These are phyloP conservation scores for Nomada ferruginata DNA, from an alignment of 2,888 invertebrate species.

Conservation along the genomic window DNA sequence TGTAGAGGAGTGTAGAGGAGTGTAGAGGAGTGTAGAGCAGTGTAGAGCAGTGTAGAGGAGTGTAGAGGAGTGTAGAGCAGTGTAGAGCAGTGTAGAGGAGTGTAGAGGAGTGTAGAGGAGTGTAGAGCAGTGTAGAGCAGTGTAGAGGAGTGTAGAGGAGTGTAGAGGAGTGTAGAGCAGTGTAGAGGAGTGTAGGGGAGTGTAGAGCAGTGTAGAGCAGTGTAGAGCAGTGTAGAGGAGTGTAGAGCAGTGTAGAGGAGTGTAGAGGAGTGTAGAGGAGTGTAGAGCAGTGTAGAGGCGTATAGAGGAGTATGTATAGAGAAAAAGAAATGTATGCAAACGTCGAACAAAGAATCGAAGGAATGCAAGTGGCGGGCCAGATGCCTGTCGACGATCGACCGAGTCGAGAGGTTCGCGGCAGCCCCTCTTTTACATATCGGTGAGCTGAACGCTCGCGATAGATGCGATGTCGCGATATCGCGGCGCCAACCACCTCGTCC, in stretches of 20 bases:
- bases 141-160: not conserved
- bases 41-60: not conserved
- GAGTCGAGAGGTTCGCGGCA: constrained; percentile 28
- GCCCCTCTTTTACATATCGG: constrained; percentile 75
- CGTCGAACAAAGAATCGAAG: constrained; percentile 42
- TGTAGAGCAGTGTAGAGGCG: no score
- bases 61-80: not conserved
- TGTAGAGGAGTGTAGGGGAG: not conserved
- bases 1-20: not conserved
- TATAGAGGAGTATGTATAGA: not conserved
- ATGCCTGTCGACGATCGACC: constrained; percentile 50
- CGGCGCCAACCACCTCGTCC: constrained; percentile 70
- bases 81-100: not conserved
- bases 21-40: not conserved
- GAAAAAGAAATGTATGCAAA: constrained; percentile 10
- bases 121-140: not conserved
- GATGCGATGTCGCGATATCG: constrained; percentile 75
- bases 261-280: not conserved
- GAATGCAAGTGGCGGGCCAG: constrained; percentile 52
- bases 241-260: not conserved
- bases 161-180: no score
- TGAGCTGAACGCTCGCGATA: constrained; percentile 72
- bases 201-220: not conserved
- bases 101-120: not conserved
- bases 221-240: not conserved